A percentile compares a stretch with the other conserved stretches of the same genome.
phyloP scores from a whole-genome alignment of 1,140 invertebrate species.

The Aphaenogaster ashmeadi region DNA sequence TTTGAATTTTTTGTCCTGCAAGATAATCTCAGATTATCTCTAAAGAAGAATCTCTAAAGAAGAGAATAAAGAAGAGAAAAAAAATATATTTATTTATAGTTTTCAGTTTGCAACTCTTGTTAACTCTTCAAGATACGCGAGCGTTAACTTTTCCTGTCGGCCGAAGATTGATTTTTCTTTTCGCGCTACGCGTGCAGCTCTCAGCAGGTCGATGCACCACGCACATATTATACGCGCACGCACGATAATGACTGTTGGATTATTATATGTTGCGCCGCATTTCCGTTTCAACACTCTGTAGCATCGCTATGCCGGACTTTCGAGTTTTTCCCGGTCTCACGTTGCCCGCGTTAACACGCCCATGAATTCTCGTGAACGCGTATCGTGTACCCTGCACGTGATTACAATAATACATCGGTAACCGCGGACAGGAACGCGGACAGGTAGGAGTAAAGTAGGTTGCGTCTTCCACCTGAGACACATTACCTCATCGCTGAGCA shows the following conservation, averaged over 20 bases:
- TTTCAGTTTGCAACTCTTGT: not conserved
- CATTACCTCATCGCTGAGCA: conserved; percentile 1
- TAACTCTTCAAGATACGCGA: not conserved
- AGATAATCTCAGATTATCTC: not conserved
- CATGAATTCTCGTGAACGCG: conserved; percentile 23
- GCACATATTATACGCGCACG: conserved; percentile 3
- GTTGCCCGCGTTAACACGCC: conserved; percentile 38
- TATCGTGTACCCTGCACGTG: conserved; percentile 21
- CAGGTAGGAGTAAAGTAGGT: conserved; percentile 45
- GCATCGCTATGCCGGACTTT: conserved; percentile 31
- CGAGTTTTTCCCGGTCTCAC: conserved; percentile 48
- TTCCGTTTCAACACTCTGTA: conserved; percentile 41
- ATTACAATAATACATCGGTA: conserved; percentile 32
- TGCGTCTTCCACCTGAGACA: conserved; percentile 13
- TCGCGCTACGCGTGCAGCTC: not conserved
- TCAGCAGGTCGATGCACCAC: conserved; percentile 29
- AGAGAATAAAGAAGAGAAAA: not conserved
- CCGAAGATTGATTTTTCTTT: not conserved
- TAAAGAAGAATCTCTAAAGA: not conserved
- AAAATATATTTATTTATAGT: not conserved
- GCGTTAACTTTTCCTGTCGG: not conserved
- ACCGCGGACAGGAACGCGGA: conserved; percentile 26
- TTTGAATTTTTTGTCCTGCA: not conserved
- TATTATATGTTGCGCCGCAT: conserved; percentile 25
- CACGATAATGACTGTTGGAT: conserved; percentile 28